A percentile compares a stretch with the other conserved stretches of the same genome.
These are phyloP conservation scores for Polypedilum pembai DNA, from an alignment of 1,140 invertebrate genomes.

Conservation along the genomic window DNA sequence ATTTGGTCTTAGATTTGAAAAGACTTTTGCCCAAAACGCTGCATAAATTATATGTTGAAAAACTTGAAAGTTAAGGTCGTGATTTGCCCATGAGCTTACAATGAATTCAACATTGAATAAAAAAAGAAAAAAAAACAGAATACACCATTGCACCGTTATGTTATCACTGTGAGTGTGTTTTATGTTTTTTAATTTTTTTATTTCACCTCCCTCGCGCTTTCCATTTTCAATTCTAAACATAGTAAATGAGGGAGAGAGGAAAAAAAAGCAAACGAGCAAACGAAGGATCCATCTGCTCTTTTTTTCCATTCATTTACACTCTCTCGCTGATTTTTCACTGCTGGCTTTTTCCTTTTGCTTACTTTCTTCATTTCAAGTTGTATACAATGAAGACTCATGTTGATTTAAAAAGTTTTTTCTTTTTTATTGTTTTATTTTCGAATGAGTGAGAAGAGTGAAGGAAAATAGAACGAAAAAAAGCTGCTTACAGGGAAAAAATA, in stretches of 20 bases:
- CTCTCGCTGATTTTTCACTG: not conserved
- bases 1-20: no score
- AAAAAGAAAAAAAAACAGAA: not conserved
- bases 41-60: no score
- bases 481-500: not conserved
- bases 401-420: constrained; percentile 21
- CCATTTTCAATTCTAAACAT: not conserved
- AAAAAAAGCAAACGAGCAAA: not conserved
- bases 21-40: no score
- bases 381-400: constrained; percentile 16
- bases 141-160: constrained; percentile 10
- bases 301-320: constrained; percentile 22
- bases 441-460: not conserved
- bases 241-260: not conserved
- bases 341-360: constrained; percentile 1
- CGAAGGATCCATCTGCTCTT: constrained; percentile 4
- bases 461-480: not conserved
- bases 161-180: constrained; percentile 24
- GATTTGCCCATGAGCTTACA: no score
- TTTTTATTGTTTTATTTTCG: constrained; percentile 27
- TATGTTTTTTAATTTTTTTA: constrained; percentile 21
- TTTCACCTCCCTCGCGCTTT: not conserved
- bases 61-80: no score
- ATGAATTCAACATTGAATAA: no score
- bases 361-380: not conserved